These are phyloP conservation scores for Sceliomorpha sp. DNA, from an alignment of 2,888 invertebrate species.

Conservation along the genomic window DNA sequence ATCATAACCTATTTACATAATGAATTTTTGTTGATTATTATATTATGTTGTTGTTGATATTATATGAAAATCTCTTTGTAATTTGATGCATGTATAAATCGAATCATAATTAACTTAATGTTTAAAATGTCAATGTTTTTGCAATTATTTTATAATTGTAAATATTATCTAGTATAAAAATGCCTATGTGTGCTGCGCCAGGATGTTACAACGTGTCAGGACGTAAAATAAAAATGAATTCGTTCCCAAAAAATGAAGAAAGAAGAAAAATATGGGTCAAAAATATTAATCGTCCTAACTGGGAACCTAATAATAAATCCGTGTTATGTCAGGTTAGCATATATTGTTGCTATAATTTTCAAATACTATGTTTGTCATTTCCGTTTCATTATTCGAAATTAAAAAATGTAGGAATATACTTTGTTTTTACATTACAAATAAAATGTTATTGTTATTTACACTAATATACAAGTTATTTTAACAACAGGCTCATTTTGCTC, in stretches of 20 bases:
- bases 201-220: background rate
- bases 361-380: conserved; percentile 1
- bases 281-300: conserved; percentile 2
- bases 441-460: conserved; percentile 5
- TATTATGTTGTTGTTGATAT: too few species aligned
- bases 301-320: conserved; percentile 7
- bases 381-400: background rate
- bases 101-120: too few species aligned
- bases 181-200: conserved; percentile 6
- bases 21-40: too few species aligned
- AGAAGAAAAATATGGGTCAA: conserved; percentile 4
- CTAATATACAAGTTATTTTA: conserved; percentile 1
- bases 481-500: conserved; percentile 17
- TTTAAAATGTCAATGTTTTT: too few species aligned
- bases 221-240: conserved; percentile 3
- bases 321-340: conserved; percentile 7
- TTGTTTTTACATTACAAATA: too few species aligned
- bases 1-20: too few species aligned
- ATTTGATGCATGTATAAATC: too few species aligned
- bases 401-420: background rate
- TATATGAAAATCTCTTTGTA: too few species aligned
- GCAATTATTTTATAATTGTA: conserved; percentile 2
- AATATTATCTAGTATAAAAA: conserved; percentile 3
- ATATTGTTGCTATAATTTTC: background rate
- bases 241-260: conserved; percentile 4